A percentile compares a stretch with the other conserved stretches of the same genome.
phyloP scores from a whole-genome alignment of 2,888 invertebrate genomes.

The Scaptomyza parva region DNA sequence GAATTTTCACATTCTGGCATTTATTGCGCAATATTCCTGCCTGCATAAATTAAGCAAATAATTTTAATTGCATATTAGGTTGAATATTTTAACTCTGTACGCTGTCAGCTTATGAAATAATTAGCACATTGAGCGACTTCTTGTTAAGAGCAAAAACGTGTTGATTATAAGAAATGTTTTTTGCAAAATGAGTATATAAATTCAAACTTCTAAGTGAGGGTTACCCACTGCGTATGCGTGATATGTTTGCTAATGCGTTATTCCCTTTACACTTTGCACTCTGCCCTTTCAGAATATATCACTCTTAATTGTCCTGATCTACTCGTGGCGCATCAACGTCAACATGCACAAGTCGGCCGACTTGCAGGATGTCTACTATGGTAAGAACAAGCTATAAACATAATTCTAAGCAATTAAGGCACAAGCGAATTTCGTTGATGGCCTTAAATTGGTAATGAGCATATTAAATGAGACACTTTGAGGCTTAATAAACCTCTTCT shows the following conservation, averaged over 20 bases:
- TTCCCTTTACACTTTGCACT: not conserved
- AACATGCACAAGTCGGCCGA: slow-evolving; percentile 89
- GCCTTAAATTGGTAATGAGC: slow-evolving; percentile 32
- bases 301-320: slow-evolving; percentile 90
- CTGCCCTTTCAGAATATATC: slow-evolving; percentile 89
- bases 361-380: slow-evolving; percentile 91
- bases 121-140: slow-evolving; percentile 16
- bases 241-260: slow-evolving; percentile 23
- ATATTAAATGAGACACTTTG: slow-evolving; percentile 51
- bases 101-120: slow-evolving; percentile 1
- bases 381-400: slow-evolving; percentile 85
- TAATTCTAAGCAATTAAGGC: slow-evolving; percentile 48
- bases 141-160: slow-evolving; percentile 32
- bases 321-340: slow-evolving; percentile 91
- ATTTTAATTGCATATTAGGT: slow-evolving; percentile 4
- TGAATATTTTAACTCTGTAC: slow-evolving; percentile 9
- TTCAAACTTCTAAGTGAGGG: slow-evolving; percentile 13
- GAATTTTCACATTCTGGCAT: slow-evolving; percentile 32
- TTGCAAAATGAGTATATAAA: slow-evolving; percentile 5
- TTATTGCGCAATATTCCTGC: slow-evolving; percentile 19
- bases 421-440: slow-evolving; percentile 16
- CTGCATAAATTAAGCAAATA: slow-evolving; percentile 19
- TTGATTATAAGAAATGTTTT: not conserved
- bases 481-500: slow-evolving; percentile 17
- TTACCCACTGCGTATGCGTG: slow-evolving; percentile 51